Evolutionary conservation across 2,113 vertebrate genomes (phyloP).

Genomic region (Spea bombifrons): DNA sequence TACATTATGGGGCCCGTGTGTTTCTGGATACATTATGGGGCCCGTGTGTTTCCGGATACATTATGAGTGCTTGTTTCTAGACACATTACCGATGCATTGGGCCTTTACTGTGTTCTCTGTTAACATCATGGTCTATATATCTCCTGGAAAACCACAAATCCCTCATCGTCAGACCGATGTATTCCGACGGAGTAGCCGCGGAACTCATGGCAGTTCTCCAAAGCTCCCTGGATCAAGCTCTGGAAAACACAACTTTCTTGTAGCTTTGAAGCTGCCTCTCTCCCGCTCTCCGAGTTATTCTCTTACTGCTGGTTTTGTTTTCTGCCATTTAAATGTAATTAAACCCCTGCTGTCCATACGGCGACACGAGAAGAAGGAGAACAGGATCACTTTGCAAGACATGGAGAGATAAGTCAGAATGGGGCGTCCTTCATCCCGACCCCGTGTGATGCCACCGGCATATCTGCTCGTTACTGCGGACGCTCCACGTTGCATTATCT

Average conservation of each 20-base stretch:
- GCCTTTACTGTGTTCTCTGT: too few relatives aligned
- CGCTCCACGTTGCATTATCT: slow-evolving; percentile 41
- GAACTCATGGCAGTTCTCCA: neutral
- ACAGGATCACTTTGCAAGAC: slow-evolving; percentile 38
- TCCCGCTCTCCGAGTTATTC: slow-evolving; percentile 24
- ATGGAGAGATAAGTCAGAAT: slow-evolving; percentile 15
- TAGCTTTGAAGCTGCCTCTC: neutral
- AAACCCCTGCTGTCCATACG: slow-evolving; percentile 67
- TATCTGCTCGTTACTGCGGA: slow-evolving; percentile 36
- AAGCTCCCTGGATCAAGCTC: neutral
- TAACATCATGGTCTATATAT: too few relatives aligned
- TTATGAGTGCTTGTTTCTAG: too few relatives aligned
- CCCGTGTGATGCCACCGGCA: slow-evolving; percentile 19
- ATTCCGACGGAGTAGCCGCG: neutral
- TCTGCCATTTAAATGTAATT: slow-evolving; percentile 80
- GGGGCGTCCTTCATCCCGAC: slow-evolving; percentile 45
- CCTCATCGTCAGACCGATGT: too few relatives aligned
- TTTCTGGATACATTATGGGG: too few relatives aligned
- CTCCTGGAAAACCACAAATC: too few relatives aligned
- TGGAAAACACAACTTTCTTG: neutral
- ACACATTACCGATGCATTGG: too few relatives aligned
- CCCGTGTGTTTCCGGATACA: too few relatives aligned
- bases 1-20: too few relatives aligned
- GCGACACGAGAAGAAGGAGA: slow-evolving; percentile 4
- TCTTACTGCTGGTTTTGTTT: slow-evolving; percentile 62